phyloP scores from a whole-genome alignment of 2,888 invertebrate genomes.

The Tipula unca region DNA sequence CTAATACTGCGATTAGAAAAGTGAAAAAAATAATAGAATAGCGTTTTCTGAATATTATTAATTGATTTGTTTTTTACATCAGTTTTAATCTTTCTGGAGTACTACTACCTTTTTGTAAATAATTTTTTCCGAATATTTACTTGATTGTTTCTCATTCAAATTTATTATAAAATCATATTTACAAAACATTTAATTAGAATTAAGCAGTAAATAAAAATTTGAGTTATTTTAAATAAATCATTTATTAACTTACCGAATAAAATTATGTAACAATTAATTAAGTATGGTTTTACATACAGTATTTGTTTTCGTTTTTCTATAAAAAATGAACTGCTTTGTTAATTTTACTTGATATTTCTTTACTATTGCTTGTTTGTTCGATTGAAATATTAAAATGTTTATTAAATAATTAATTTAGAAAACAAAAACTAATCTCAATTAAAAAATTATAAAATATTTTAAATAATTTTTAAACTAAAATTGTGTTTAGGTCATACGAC shows the following conservation, averaged over 20 bases:
- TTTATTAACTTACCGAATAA: not conserved
- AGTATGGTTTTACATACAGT: not conserved
- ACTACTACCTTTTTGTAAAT: not conserved
- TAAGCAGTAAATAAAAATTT: not conserved
- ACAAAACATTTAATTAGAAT: not conserved
- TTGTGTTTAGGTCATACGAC: not conserved
- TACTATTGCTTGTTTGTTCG: not conserved
- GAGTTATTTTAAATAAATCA: not conserved
- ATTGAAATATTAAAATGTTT: not conserved
- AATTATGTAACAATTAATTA: not conserved
- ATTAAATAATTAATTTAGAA: not conserved
- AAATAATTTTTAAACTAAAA: not conserved
- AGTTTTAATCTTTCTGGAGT: not conserved
- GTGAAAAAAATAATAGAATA: not conserved
- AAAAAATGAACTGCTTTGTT: too few species aligned
- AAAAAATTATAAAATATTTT: not conserved
- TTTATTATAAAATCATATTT: not conserved
- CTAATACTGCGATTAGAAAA: too few species aligned
- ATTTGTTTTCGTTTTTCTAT: not conserved
- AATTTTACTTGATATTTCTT: not conserved
- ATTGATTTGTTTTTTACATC: not conserved
- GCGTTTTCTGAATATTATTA: too few species aligned
- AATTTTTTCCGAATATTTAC: too few species aligned
- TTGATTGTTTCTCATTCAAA: not conserved
- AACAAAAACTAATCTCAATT: not conserved